A percentile compares a stretch with the other conserved stretches of the same genome.
These are phyloP conservation scores for Scomber japonicus DNA, from an alignment of 2,113 vertebrate species.

Conservation along the genomic window DNA sequence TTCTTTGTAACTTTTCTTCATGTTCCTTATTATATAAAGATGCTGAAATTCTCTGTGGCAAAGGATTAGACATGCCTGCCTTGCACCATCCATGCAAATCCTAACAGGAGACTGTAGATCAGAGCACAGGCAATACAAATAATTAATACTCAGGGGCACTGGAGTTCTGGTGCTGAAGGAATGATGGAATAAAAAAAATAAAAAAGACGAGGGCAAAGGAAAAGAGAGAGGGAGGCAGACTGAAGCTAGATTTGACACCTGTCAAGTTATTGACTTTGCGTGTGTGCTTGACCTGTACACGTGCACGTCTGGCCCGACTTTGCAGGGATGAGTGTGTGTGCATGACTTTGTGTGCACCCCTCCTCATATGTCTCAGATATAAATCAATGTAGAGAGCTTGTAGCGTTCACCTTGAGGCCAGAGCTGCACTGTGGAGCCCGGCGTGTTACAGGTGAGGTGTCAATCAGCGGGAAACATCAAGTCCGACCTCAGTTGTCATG, in stretches of 20 bases:
- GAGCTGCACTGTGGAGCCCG: not conserved
- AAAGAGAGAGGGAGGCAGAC: not conserved
- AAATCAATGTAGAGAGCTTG: conserved; percentile 41
- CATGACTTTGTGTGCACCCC: not conserved
- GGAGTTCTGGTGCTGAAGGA: conserved; percentile 51
- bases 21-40: conserved; percentile 57
- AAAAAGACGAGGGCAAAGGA: conserved; percentile 25
- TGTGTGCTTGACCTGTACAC: conserved; percentile 27
- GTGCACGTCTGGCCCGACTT: not conserved
- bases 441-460: conserved; percentile 52
- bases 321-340: not conserved
- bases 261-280: conserved; percentile 45
- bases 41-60: conserved; percentile 47
- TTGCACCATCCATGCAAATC: conserved; percentile 72
- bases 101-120: conserved; percentile 70
- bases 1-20: conserved; percentile 14
- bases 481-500: conserved; percentile 10
- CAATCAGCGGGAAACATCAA: conserved; percentile 32
- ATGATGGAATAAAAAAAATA: conserved; percentile 35
- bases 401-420: conserved; percentile 51
- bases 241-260: conserved; percentile 50
- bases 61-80: conserved; percentile 72
- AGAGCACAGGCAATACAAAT: conserved; percentile 72
- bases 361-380: not conserved
- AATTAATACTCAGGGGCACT: conserved; percentile 79